Conservation (phyloP, 2,888 invertebrate genomes). For the Eudasyphora cyanicolor region DNA sequence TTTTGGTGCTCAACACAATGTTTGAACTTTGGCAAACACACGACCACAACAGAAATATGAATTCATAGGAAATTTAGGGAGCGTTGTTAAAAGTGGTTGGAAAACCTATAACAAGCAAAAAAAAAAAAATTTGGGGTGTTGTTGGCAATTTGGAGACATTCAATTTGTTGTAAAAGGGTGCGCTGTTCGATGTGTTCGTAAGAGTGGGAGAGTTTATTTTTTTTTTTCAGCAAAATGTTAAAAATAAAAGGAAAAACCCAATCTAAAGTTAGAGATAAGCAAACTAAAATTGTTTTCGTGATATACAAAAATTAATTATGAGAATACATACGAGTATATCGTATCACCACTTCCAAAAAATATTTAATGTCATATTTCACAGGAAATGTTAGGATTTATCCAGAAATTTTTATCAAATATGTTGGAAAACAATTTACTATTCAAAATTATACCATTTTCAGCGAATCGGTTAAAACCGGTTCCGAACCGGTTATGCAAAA, state of each 20-base stretch:
- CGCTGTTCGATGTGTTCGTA: slow-evolving; percentile 3
- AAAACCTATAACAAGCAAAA: neutral
- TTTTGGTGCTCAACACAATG: slow-evolving; percentile 5
- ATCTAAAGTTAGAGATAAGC: neutral
- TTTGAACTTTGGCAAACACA: slow-evolving; percentile 3
- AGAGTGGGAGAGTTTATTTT: neutral
- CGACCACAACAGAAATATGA: neutral
- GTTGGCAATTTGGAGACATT: slow-evolving; percentile 40
- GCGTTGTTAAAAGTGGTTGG: slow-evolving; percentile 28
- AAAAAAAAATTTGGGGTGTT: slow-evolving; percentile 32
- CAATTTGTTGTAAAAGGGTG: slow-evolving; percentile 20
- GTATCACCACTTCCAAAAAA: no score
- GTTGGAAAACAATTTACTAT: neutral
- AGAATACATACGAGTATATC: no score
- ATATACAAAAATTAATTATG: no score
- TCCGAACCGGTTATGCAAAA: slow-evolving; percentile 1
- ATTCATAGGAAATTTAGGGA: slow-evolving; percentile 33
- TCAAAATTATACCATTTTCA: neutral
- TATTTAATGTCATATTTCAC: neutral
- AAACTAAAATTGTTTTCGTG: no score
- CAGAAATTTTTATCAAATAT: neutral
- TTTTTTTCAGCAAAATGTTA: neutral
- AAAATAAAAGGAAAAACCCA: no score
- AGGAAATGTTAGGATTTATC: neutral
- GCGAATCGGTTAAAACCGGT: neutral